Evolutionary conservation across 2,888 invertebrate species (phyloP).

Genomic region (Drosophila kuntzei): DNA sequence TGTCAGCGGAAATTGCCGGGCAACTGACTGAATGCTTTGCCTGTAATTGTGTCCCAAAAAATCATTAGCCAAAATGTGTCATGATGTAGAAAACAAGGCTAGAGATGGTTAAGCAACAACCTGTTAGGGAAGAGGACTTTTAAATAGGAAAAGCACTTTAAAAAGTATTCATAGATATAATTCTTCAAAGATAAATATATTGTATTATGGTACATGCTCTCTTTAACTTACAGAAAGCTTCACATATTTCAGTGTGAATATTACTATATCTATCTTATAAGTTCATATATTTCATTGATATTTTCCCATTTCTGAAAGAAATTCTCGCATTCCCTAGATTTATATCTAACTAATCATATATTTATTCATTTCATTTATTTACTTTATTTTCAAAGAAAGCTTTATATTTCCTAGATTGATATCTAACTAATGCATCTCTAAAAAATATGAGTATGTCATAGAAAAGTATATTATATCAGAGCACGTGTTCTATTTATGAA

Average conservation of each 20-base stretch:
- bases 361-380: no score
- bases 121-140: neutral
- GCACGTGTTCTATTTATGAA: constrained; percentile 1
- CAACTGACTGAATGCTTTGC: constrained; percentile 29
- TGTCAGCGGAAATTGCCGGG: constrained; percentile 68
- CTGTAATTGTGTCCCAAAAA: constrained; percentile 8
- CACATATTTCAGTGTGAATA: no score
- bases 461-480: neutral
- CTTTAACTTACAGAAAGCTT: no score
- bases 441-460: neutral
- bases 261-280: neutral
- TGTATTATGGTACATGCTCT: no score
- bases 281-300: no score
- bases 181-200: no score
- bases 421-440: no score
- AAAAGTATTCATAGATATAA: neutral
- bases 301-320: no score
- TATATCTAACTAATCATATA: no score
- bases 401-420: no score
- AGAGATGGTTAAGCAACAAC: neutral
- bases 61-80: constrained; percentile 19
- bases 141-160: neutral
- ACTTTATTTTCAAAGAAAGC: no score
- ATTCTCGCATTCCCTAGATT: no score
- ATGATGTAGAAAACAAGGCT: neutral